These are phyloP conservation scores for Lydus trimaculatus DNA, from an alignment of 2,888 invertebrate species.

Conservation along the genomic window DNA sequence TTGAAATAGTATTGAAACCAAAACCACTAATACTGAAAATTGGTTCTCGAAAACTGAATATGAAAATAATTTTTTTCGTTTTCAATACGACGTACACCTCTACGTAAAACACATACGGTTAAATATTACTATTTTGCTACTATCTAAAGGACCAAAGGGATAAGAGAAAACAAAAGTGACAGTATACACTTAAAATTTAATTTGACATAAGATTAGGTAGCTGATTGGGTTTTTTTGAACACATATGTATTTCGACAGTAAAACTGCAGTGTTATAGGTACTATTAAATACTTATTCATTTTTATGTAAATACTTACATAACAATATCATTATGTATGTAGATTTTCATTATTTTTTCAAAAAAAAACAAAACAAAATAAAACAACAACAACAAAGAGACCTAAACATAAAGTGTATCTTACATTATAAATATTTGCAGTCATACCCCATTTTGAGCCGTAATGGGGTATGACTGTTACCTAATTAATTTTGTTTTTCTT, in stretches of 20 bases:
- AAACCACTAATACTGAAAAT: too few relatives aligned
- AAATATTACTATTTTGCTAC: too few relatives aligned
- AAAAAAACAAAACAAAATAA: background rate
- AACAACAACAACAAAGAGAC: conserved; percentile 5
- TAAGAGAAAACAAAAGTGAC: conserved; percentile 16
- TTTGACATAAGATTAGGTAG: conserved; percentile 61
- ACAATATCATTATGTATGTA: background rate
- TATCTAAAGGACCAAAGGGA: background rate
- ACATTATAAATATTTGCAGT: conserved; percentile 28
- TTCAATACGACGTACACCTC: too few relatives aligned
- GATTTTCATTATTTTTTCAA: background rate
- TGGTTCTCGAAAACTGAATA: too few relatives aligned
- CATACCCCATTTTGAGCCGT: conserved; percentile 56
- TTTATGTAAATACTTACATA: conserved; percentile 50
- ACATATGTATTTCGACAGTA: conserved; percentile 59
- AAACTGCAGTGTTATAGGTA: conserved; percentile 59
- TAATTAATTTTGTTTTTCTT: conserved; percentile 13
- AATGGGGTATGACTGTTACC: conserved; percentile 47
- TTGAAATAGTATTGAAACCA: too few relatives aligned
- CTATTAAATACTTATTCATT: conserved; percentile 56
- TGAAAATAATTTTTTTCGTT: too few relatives aligned
- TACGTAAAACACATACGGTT: too few relatives aligned
- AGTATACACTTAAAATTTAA: conserved; percentile 54
- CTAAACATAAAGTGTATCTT: conserved; percentile 46
- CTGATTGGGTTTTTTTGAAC: conserved; percentile 62